phyloP scores from a whole-genome alignment of 2,113 vertebrate species.

The Gallinago paraguaiae region DNA sequence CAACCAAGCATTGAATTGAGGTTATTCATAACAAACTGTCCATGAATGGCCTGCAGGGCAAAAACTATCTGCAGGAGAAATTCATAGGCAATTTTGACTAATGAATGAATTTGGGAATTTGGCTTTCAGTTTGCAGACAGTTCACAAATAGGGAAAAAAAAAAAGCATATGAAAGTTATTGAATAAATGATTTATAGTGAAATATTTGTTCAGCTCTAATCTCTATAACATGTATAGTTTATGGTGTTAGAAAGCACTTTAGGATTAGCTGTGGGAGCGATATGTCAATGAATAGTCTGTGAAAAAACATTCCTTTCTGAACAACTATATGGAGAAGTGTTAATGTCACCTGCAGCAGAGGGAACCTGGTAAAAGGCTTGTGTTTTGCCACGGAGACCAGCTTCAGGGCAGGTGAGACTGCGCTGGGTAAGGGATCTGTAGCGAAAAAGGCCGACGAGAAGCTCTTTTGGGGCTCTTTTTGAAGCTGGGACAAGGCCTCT shows the following conservation, averaged over 20 bases:
- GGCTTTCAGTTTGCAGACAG: constrained; percentile 21
- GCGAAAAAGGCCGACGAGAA: no score
- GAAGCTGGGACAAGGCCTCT: no score
- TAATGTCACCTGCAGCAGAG: background rate
- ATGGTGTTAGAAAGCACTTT: constrained; percentile 14
- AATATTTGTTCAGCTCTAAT: constrained; percentile 36
- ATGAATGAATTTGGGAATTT: constrained; percentile 56
- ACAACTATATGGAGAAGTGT: background rate
- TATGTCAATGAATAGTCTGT: background rate
- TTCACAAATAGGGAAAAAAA: constrained; percentile 1
- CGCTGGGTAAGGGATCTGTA: no score
- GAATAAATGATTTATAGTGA: constrained; percentile 40
- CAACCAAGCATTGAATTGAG: constrained; percentile 64
- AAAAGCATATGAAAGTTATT: background rate
- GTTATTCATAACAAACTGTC: constrained; percentile 62
- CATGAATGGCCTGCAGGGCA: constrained; percentile 56
- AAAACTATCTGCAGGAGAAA: constrained; percentile 52
- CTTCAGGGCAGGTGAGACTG: no score
- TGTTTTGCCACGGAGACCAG: background rate
- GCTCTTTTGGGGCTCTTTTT: no score
- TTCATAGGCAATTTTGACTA: constrained; percentile 53
- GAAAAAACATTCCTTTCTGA: background rate
- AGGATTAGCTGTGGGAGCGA: constrained; percentile 43
- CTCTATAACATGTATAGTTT: background rate
- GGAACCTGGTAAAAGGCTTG: background rate